phyloP scores from a whole-genome alignment of 2,797 vertebrate species.

The Phataginus tricuspis region DNA sequence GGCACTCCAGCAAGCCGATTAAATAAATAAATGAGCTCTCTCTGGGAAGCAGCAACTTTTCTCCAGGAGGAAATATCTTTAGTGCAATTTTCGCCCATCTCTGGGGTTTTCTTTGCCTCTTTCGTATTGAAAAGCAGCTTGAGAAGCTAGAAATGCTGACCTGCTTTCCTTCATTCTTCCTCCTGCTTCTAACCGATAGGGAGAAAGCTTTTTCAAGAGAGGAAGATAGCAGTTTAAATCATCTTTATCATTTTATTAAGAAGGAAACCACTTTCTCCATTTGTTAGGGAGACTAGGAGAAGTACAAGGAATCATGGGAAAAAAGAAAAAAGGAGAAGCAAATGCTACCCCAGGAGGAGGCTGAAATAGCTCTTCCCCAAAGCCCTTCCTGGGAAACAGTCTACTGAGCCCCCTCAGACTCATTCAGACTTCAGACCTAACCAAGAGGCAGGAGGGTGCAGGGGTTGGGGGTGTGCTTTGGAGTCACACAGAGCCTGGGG shows the following conservation, averaged over 20 bases:
- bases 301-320: not conserved
- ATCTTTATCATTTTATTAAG: constrained; percentile 12
- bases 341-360: not conserved
- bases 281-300: constrained; percentile 2
- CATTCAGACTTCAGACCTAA: not conserved
- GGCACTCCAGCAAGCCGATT: not conserved
- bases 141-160: constrained; percentile 26
- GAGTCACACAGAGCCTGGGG: not conserved
- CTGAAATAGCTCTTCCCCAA: not conserved
- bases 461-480: not conserved
- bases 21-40: not conserved
- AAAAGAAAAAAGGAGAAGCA: not conserved
- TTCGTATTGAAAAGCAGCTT: constrained; percentile 1
- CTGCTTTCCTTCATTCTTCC: not conserved
- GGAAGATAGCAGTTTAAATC: constrained; percentile 22
- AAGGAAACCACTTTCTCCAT: not conserved
- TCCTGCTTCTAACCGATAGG: not conserved
- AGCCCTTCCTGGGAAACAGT: not conserved
- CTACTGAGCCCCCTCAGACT: not conserved
- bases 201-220: constrained; percentile 28
- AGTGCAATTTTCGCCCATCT: not conserved
- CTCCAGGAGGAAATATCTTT: not conserved
- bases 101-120: constrained; percentile 11
- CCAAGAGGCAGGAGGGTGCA: not conserved
- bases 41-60: not conserved